phyloP scores from a whole-genome alignment of 2,888 invertebrate species.

The Conomelus anceps region DNA sequence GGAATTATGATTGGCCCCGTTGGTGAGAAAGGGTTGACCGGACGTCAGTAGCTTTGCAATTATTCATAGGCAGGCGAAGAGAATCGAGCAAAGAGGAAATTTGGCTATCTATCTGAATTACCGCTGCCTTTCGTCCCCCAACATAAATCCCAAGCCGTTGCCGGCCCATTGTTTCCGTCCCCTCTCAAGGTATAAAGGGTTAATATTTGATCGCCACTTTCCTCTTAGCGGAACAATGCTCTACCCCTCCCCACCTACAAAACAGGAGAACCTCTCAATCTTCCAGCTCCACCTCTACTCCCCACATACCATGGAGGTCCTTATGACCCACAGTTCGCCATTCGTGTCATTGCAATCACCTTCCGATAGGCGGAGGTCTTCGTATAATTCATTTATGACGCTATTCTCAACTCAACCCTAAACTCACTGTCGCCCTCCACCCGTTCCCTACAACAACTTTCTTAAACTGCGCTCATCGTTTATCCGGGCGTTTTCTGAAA shows the following conservation, averaged over 20 bases:
- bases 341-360: neutral
- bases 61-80: neutral
- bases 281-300: too few relatives aligned
- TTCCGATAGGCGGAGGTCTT: neutral
- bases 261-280: neutral
- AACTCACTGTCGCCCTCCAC: neutral
- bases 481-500: neutral
- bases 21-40: neutral
- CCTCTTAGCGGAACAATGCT: conserved; percentile 4
- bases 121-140: neutral
- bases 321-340: neutral
- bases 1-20: neutral
- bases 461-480: neutral
- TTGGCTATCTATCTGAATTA: neutral
- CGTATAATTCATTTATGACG: neutral
- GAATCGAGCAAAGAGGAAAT: neutral
- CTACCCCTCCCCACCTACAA: neutral
- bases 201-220: conserved; percentile 9
- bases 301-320: neutral
- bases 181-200: conserved; percentile 4
- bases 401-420: neutral
- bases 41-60: neutral
- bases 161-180: conserved; percentile 9
- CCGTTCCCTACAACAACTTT: neutral
- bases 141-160: neutral